These are phyloP conservation scores for Pteruthius melanotis DNA, from an alignment of 2,113 vertebrate genomes.

Conservation along the genomic window DNA sequence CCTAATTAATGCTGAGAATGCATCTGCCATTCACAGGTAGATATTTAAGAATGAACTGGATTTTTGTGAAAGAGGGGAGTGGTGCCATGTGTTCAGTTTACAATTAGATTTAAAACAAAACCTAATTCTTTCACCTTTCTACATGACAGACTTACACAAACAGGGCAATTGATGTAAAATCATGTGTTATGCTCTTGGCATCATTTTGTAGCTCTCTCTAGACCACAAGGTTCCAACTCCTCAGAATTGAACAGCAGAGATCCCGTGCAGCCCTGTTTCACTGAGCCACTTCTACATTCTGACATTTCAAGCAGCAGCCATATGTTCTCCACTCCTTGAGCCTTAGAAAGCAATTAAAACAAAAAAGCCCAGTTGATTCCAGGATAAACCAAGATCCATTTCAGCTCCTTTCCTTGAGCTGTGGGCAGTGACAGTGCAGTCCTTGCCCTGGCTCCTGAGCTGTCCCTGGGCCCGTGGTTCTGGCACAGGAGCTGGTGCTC, in stretches of 20 bases:
- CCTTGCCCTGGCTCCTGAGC: not conserved
- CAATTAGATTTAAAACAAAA: not conserved
- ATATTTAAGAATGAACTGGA: not conserved
- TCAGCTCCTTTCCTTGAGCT: not conserved
- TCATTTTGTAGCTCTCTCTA: not conserved
- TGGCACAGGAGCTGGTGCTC: not conserved
- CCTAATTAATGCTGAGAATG: not conserved
- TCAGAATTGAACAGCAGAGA: not conserved
- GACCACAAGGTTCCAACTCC: not conserved
- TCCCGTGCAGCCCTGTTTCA: not conserved
- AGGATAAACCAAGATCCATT: not conserved
- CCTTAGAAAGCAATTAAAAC: not conserved
- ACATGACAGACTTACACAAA: not conserved
- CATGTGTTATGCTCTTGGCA: not conserved
- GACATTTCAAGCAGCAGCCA: not conserved
- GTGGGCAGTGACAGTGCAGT: not conserved
- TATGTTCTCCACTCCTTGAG: not conserved
- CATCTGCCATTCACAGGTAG: not conserved
- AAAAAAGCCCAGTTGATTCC: not conserved
- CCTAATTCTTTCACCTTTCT: not conserved
- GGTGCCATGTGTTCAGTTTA: not conserved
- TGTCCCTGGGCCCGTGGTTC: not conserved
- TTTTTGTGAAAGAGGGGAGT: not conserved
- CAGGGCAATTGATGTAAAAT: not conserved
- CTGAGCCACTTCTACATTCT: not conserved